phyloP scores from a whole-genome alignment of 2,113 vertebrate genomes.

The Oriolus oriolus region DNA sequence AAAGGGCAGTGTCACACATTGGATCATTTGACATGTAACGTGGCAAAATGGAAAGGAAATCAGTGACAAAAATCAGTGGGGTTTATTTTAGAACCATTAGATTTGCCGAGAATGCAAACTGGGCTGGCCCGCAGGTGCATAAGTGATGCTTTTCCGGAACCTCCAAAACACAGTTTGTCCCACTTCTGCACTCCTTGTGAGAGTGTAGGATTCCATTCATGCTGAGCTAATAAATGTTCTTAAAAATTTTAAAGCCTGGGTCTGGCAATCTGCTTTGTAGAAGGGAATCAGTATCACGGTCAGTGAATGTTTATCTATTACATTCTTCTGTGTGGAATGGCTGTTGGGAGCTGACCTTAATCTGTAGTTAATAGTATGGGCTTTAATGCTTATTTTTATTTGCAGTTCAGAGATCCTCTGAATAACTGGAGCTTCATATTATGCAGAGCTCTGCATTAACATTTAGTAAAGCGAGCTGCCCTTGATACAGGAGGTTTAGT shows the following conservation, averaged over 20 bases:
- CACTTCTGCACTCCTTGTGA: neutral
- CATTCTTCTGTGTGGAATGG: neutral
- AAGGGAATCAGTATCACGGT: neutral
- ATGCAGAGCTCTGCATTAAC: neutral
- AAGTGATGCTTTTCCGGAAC: neutral
- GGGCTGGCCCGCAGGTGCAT: neutral
- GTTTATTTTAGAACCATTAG: neutral
- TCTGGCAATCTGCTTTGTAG: neutral
- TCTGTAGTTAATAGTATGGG: slow-evolving; percentile 9
- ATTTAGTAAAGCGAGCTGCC: neutral
- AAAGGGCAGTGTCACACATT: slow-evolving; percentile 27
- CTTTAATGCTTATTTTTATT: slow-evolving; percentile 17
- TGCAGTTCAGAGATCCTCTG: neutral
- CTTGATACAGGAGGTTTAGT: neutral
- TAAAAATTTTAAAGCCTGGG: neutral
- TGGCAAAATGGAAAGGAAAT: slow-evolving; percentile 4
- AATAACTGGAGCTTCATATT: neutral
- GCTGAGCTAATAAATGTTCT: slow-evolving; percentile 11
- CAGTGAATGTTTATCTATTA: neutral
- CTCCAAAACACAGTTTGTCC: neutral
- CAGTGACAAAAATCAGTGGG: neutral
- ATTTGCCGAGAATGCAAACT: neutral
- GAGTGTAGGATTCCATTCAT: neutral
- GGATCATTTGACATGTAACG: slow-evolving; percentile 1
- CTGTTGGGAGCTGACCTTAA: slow-evolving; percentile 23